Base-by-base conservation (phyloP, 2,113 vertebrate species). In the Arothron firmamentum region DNA sequence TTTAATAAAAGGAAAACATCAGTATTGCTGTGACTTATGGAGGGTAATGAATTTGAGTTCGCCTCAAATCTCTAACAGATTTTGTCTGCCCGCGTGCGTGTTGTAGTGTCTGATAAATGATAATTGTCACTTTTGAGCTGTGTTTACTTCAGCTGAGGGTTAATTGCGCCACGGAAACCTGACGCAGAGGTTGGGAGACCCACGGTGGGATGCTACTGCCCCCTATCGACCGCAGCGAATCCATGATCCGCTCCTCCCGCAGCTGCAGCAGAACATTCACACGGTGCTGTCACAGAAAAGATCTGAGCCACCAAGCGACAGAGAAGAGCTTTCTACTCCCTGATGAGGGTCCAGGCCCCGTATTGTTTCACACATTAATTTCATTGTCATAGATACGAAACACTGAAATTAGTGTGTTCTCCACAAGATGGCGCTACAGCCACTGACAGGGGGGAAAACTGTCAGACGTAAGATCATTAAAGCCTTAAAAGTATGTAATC, bases 201-300 rank as follows among this genome's bases (percentile, higher is more conserved):
- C 41, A 23, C 15, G 48, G 60, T 81, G 85, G 77, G 74, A 65
- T 81, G 66, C 83, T 89, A 87, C 88, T 87, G 86, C 85, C 88
- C 78, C 75, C 45, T 47, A 47, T 1, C 2, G 45, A 7, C 45
- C n/a, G 45, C 45, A 47, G 45, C 15, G 45, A 47, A 6, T 2
- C 45, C 45, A 2, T 6, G 2, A 3, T 47, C 45, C 45, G n/a
- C n/a, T 8, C n/a, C 15, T 47, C 15, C 45, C 9, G 15, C 45
- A 16, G 15, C 45, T 16, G 1, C 45, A 17, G 45, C 45, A 47
- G 45, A n/a, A 47, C 45, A 47, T 16, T 17, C 45, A 3, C 45
- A n/a, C 45, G 1, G 45, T 5, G 15, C 45, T 47, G 45, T 4
- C 45, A 3, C 34, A 38, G 34, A 38, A 38, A 38, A 38, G 34